Percentiles rank a stretch among this genome's conserved stretches.
Conservation (phyloP, 2,888 invertebrate genomes). For the Invenusta paracnida region DNA sequence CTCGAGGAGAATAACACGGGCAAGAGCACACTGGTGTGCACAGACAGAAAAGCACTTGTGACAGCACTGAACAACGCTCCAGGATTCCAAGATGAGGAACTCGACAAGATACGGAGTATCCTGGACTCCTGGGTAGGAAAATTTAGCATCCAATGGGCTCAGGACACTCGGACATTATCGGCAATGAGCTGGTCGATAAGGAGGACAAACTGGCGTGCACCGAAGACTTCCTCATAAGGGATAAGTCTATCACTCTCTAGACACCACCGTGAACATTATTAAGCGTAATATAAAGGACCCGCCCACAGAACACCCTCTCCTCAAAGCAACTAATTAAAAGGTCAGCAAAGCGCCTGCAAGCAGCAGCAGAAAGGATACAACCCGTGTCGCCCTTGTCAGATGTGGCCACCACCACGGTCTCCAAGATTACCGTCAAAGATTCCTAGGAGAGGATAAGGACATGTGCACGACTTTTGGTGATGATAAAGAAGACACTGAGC, state of each 20-base stretch:
- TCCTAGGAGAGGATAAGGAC: background rate
- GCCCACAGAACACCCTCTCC: no score
- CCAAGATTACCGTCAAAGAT: background rate
- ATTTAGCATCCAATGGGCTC: background rate
- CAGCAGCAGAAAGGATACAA: no score
- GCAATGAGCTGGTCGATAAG: background rate
- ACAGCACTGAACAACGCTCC: background rate
- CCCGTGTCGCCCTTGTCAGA: no score
- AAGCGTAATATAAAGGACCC: no score
- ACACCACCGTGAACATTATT: no score
- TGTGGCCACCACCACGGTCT: background rate
- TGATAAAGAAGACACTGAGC: background rate
- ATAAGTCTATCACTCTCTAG: background rate
- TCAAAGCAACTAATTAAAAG: no score
- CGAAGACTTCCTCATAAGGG: background rate
- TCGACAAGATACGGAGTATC: background rate
- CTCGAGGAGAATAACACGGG: background rate
- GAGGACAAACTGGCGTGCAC: constrained; percentile 3
- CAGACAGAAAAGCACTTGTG: background rate
- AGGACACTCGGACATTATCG: background rate
- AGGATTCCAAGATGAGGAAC: background rate
- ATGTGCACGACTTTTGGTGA: background rate
- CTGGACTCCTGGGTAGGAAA: background rate
- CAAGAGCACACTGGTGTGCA: background rate
- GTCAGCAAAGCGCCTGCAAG: no score